Percentiles rank a stretch among this genome's conserved stretches.
These are phyloP conservation scores for Lordiphosa collinella DNA, from an alignment of 1,140 invertebrate species.

Conservation along the genomic window DNA sequence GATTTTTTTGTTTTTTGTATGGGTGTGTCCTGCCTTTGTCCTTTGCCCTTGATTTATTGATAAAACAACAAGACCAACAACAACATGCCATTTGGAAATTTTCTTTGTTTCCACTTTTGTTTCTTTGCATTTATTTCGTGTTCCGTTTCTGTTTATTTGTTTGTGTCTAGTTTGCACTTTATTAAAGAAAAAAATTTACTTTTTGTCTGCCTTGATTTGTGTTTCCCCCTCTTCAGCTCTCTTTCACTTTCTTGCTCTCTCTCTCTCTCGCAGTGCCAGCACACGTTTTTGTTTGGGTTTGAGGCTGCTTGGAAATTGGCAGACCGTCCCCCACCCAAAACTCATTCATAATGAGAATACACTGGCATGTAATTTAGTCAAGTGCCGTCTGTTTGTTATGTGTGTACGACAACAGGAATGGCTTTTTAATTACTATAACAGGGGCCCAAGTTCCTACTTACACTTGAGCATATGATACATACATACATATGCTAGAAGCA, in stretches of 20 bases:
- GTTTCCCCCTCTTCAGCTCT: slow-evolving; percentile 3
- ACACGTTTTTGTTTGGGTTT: slow-evolving; percentile 47
- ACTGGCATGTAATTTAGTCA: slow-evolving; percentile 33
- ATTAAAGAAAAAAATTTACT: slow-evolving; percentile 16
- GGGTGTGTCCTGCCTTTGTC: slow-evolving; percentile 5
- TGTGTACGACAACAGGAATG: slow-evolving; percentile 44
- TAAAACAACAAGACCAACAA: slow-evolving; percentile 26
- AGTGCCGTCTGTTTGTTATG: slow-evolving; percentile 15
- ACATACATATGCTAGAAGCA: slow-evolving; percentile 23
- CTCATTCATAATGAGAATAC: too few relatives aligned
- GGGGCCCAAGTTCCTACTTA: slow-evolving; percentile 3
- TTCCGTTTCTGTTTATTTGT: slow-evolving; percentile 13
- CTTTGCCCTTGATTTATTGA: slow-evolving; percentile 31
- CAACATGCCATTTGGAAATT: not conserved
- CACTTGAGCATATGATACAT: not conserved
- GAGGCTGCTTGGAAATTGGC: slow-evolving; percentile 32
- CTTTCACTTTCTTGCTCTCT: not conserved
- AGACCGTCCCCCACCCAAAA: not conserved
- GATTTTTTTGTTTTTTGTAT: not conserved
- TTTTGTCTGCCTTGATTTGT: slow-evolving; percentile 12
- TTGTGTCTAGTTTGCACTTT: slow-evolving; percentile 8
- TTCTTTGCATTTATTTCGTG: slow-evolving; percentile 9
- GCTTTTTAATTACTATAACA: slow-evolving; percentile 54
- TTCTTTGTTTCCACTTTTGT: slow-evolving; percentile 1
- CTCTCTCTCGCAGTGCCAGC: not conserved